phyloP scores from a whole-genome alignment of 2,113 vertebrate species.

The Hippocampus abdominalis region DNA sequence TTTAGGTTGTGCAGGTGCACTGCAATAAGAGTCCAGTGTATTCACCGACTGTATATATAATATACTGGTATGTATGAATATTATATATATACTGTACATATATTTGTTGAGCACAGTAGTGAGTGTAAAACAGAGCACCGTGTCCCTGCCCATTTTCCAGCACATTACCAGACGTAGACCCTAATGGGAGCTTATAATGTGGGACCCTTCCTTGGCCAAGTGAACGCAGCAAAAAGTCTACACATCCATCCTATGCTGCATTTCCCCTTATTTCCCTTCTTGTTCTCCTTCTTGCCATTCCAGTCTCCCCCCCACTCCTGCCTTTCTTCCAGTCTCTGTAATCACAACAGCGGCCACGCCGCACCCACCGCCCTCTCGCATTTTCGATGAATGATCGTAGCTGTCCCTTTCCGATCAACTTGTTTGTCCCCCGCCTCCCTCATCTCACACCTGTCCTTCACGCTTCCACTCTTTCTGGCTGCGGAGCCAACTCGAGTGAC shows the following conservation, averaged over 20 bases:
- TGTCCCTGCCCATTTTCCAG: conserved; percentile 63
- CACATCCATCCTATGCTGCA: conserved; percentile 46
- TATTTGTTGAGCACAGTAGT: conserved; percentile 25
- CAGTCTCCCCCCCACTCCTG: conserved; percentile 16
- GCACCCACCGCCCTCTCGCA: background rate
- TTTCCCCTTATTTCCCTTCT: conserved; percentile 18
- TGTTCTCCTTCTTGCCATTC: background rate
- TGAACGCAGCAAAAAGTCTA: conserved; percentile 52
- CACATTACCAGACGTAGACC: conserved; percentile 63
- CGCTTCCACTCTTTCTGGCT: conserved; percentile 16
- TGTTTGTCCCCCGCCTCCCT: conserved; percentile 21
- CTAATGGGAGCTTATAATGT: conserved; percentile 64
- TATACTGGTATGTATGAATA: no score
- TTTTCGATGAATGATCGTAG: conserved; percentile 1
- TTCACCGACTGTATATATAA: no score
- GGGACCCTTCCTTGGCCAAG: conserved; percentile 53
- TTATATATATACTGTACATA: no score
- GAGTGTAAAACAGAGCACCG: conserved; percentile 60
- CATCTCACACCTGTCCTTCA: conserved; percentile 19
- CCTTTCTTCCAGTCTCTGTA: conserved; percentile 23
- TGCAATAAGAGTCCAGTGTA: no score
- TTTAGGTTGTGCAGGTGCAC: no score
- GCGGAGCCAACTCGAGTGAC: conserved; percentile 21
- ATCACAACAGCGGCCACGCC: conserved; percentile 6
- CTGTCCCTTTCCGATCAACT: conserved; percentile 9